phyloP scores from a whole-genome alignment of 2,888 invertebrate genomes.

The Acronicta leporina region DNA sequence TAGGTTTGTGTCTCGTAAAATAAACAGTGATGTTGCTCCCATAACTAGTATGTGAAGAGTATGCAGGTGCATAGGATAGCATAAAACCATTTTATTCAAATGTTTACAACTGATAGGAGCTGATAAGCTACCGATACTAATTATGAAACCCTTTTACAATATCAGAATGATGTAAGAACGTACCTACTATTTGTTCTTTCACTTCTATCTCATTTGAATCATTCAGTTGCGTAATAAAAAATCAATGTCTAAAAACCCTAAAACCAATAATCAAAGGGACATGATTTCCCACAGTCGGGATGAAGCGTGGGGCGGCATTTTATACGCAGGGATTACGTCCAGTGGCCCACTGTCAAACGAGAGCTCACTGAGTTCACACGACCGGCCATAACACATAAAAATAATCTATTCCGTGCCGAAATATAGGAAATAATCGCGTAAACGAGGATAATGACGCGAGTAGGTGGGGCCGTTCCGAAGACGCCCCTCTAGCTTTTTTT shows the following conservation, averaged over 20 bases:
- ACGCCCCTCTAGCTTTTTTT: constrained; percentile 86
- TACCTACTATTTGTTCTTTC: no score
- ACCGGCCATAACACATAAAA: constrained; percentile 71
- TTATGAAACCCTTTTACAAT: not conserved
- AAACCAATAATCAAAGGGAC: constrained; percentile 60
- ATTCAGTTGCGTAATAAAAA: constrained; percentile 14
- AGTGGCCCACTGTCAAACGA: constrained; percentile 84
- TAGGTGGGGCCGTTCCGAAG: constrained; percentile 83
- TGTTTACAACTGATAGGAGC: no score
- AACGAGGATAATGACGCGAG: constrained; percentile 86
- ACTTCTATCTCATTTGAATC: not conserved
- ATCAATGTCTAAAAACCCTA: constrained; percentile 24
- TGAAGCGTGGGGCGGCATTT: constrained; percentile 85
- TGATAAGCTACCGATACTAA: no score
- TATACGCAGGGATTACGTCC: constrained; percentile 83
- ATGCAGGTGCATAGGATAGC: no score
- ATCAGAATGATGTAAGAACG: not conserved
- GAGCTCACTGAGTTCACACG: constrained; percentile 84
- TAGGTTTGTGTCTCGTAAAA: no score
- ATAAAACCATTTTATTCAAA: no score
- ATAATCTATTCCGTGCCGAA: constrained; percentile 78
- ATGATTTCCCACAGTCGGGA: constrained; percentile 78
- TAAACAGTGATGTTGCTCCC: no score
- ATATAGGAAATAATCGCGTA: constrained; percentile 84
- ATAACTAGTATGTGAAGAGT: no score